A percentile compares a stretch with the other conserved stretches of the same genome.
Conservation (phyloP, 2,797 vertebrate species). For the Poecilia velifera region DNA sequence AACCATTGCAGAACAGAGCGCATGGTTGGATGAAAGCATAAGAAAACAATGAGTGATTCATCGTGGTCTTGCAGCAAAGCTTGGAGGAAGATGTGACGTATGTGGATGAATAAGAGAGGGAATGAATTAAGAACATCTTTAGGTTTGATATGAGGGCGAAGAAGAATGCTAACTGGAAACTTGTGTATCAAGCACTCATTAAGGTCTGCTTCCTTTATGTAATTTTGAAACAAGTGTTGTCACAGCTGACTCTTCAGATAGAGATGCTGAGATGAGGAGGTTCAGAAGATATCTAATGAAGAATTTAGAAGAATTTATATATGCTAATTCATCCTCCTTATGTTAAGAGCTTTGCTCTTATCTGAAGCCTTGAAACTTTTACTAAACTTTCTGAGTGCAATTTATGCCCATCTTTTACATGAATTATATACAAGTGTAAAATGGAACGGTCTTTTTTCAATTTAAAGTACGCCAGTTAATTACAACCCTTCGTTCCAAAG, state of each 20-base stretch:
- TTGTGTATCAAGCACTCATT: conserved; percentile 32
- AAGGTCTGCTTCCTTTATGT: conserved; percentile 26
- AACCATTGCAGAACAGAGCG: conserved; percentile 51
- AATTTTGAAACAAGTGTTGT: conserved; percentile 40
- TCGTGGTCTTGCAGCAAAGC: conserved; percentile 28
- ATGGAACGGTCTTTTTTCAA: conserved; percentile 20
- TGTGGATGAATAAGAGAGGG: conserved; percentile 28
- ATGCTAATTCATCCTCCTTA: conserved; percentile 38
- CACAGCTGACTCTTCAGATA: conserved; percentile 57
- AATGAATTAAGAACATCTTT: conserved; percentile 39
- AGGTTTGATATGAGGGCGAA: conserved; percentile 23
- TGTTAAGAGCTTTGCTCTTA: conserved; percentile 25
- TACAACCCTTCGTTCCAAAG: conserved; percentile 46
- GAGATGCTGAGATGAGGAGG: conserved; percentile 20
- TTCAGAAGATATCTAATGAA: conserved; percentile 37
- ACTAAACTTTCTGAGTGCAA: conserved; percentile 46
- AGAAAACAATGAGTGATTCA: conserved; percentile 67
- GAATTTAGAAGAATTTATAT: conserved; percentile 37
- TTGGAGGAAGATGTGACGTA: conserved; percentile 38
- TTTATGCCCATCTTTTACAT: conserved; percentile 34
- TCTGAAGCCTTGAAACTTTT: conserved; percentile 25
- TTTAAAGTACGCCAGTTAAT: conserved; percentile 3
- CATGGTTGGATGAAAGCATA: conserved; percentile 53
- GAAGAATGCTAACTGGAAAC: conserved; percentile 28
- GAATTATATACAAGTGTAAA: conserved; percentile 32